These are phyloP conservation scores for Lithophane ornitopus DNA, from an alignment of 2,888 invertebrate genomes.

Conservation along the genomic window DNA sequence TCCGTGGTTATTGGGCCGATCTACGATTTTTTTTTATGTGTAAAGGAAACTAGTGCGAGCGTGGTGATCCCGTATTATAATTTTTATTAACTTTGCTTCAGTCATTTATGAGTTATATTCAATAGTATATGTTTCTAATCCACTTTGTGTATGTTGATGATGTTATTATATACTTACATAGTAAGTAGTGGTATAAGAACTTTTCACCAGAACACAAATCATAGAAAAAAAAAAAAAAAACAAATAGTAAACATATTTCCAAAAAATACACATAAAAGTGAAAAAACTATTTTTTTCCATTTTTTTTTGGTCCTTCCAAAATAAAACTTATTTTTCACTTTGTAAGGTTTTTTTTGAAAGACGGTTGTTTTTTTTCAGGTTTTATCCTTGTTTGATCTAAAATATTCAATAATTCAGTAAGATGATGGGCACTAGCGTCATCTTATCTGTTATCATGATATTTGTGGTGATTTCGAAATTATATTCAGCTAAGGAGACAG, in stretches of 20 bases:
- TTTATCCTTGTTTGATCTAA: too few species aligned
- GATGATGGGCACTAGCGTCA: background rate
- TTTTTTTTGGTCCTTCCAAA: too few species aligned
- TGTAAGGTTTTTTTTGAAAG: background rate
- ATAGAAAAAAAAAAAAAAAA: too few species aligned
- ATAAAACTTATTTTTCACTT: too few species aligned
- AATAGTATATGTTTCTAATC: background rate
- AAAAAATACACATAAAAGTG: background rate
- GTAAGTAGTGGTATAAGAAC: background rate
- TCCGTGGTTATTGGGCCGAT: background rate
- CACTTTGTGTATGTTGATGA: background rate
- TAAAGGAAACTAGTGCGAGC: background rate
- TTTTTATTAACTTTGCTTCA: background rate
- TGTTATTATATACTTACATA: background rate
- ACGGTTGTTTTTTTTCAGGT: background rate
- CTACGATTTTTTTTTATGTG: background rate
- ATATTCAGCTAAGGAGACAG: constrained; percentile 8
- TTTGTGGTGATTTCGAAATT: background rate
- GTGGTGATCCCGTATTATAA: background rate
- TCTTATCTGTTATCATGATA: background rate
- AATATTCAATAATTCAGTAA: too few species aligned
- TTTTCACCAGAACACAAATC: background rate
- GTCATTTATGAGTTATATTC: background rate
- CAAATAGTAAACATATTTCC: background rate
- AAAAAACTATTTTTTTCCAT: too few species aligned